Evolutionary conservation across 2,797 vertebrate genomes (phyloP).

Genomic region (Mallotus villosus): DNA sequence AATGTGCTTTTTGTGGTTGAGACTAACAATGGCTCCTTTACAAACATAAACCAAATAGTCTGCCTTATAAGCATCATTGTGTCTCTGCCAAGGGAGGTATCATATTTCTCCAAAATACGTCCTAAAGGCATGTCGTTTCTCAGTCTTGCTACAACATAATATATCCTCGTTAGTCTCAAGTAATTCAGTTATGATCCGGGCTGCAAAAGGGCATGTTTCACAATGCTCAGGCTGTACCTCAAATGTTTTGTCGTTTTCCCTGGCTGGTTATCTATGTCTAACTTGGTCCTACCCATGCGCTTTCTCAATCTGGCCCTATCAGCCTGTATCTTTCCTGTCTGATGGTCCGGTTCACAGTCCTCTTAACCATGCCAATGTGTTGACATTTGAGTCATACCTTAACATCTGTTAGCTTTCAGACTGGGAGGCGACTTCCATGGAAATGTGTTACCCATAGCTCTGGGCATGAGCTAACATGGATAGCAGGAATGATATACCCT

Average conservation of each 20-base stretch:
- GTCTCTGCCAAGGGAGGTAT: constrained; percentile 35
- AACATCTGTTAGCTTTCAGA: constrained; percentile 62
- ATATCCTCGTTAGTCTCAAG: constrained; percentile 39
- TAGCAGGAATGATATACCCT: constrained; percentile 7
- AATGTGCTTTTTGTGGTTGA: background rate
- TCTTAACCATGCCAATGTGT: constrained; percentile 27
- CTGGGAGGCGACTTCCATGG: constrained; percentile 35
- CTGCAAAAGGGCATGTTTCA: constrained; percentile 1
- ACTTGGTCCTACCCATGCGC: background rate
- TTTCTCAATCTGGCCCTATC: background rate
- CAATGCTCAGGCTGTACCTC: background rate
- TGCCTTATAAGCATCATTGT: constrained; percentile 18
- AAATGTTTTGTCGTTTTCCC: background rate
- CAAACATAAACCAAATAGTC: constrained; percentile 21
- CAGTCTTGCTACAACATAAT: constrained; percentile 47
- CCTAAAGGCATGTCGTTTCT: constrained; percentile 43
- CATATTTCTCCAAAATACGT: constrained; percentile 42
- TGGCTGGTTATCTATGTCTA: background rate
- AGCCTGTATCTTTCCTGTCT: background rate
- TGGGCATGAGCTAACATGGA: constrained; percentile 5
- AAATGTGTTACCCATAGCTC: constrained; percentile 17
- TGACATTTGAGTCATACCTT: constrained; percentile 49
- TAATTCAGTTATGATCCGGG: constrained; percentile 16
- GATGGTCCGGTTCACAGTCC: background rate
- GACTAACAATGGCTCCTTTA: constrained; percentile 8